A percentile compares a stretch with the other conserved stretches of the same genome.
phyloP scores from a whole-genome alignment of 2,888 invertebrate genomes.

The Nasonovia ribisnigri region DNA sequence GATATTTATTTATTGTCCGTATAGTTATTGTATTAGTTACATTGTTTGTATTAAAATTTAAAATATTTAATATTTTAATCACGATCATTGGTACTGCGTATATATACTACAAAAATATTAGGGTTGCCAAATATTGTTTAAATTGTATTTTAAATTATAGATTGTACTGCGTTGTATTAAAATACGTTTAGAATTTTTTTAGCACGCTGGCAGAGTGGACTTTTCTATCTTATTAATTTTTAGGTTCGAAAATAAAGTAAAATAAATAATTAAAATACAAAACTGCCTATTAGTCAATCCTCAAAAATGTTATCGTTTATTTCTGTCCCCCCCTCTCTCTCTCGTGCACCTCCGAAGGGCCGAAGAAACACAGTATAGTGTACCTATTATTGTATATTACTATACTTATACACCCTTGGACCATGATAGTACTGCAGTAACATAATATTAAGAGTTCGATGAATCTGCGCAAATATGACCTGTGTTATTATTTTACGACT shows the following conservation, averaged over 20 bases:
- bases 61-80: no score
- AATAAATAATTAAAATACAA: not conserved
- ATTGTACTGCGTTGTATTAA: no score
- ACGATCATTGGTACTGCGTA: no score
- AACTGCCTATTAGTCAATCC: not conserved
- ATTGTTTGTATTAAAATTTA: no score
- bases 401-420: not conserved
- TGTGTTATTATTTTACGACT: conserved; percentile 19
- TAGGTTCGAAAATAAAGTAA: not conserved
- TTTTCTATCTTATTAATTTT: not conserved
- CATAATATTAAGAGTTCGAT: not conserved
- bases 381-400: not conserved
- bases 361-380: no score
- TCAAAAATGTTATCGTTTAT: not conserved
- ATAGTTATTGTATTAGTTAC: no score
- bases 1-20: no score
- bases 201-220: no score
- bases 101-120: no score
- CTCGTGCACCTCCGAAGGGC: not conserved
- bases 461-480: not conserved
- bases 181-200: no score
- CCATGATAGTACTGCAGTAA: not conserved
- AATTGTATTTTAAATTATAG: no score
- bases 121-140: no score
- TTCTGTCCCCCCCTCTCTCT: not conserved